These are phyloP conservation scores for Papio anubis DNA, from an alignment of 2,113 vertebrate species.

Conservation along the genomic window DNA sequence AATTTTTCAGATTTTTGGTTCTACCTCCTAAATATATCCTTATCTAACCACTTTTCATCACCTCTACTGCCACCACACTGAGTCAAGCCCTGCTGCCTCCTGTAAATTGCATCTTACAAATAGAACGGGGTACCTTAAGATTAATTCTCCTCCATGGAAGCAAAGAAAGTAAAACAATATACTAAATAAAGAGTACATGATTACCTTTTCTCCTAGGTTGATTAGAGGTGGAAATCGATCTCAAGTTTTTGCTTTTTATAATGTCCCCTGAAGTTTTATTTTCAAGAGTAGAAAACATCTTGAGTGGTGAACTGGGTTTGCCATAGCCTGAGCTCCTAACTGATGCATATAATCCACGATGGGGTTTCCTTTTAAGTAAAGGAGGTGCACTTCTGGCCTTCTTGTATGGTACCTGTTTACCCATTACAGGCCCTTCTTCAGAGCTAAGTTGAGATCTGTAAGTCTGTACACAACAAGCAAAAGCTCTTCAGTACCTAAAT, in stretches of 20 bases:
- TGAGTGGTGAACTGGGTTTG: conserved; percentile 78
- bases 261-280: conserved; percentile 81
- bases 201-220: conserved; percentile 86
- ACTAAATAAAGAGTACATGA: conserved; percentile 11
- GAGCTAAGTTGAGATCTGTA: conserved; percentile 35
- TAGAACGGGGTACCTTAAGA: not conserved
- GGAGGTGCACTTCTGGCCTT: conserved; percentile 79
- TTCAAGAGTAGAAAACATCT: conserved; percentile 78
- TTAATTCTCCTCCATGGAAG: not conserved
- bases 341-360: conserved; percentile 67
- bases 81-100: not conserved
- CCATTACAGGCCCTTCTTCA: conserved; percentile 62
- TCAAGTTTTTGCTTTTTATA: conserved; percentile 71
- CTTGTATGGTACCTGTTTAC: conserved; percentile 71
- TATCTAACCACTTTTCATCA: not conserved
- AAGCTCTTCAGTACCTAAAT: conserved; percentile 42
- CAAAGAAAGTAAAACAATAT: conserved; percentile 13
- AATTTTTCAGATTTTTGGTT: not conserved
- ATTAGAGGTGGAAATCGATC: conserved; percentile 74
- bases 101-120: not conserved
- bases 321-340: conserved; percentile 86
- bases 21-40: not conserved
- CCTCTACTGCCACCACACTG: not conserved
- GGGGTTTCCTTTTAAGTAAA: conserved; percentile 81
- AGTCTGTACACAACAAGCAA: conserved; percentile 68